phyloP scores from a whole-genome alignment of 1,140 invertebrate genomes.

The Sesamia nonagrioides region DNA sequence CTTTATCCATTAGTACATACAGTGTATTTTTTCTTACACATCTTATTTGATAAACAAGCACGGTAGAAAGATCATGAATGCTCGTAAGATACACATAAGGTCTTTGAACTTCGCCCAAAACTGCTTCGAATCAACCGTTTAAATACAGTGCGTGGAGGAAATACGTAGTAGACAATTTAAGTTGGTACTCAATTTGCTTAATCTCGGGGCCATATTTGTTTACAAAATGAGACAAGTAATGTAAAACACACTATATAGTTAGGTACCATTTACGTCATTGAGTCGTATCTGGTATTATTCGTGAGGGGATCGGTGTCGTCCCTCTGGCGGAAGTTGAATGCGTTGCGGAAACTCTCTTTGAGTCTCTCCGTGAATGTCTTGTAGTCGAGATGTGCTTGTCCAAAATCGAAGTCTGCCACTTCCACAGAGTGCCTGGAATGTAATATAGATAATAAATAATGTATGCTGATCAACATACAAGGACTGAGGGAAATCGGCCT shows the following conservation, averaged over 20 bases:
- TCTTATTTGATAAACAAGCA: neutral
- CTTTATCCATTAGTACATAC: neutral
- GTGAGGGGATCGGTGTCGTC: constrained; percentile 78
- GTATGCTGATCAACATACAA: no score
- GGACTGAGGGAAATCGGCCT: no score
- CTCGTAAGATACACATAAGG: neutral
- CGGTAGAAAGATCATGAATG: neutral
- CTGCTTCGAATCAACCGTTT: no score
- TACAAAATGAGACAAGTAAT: neutral
- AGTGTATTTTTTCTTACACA: neutral
- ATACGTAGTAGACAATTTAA: no score
- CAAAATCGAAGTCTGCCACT: constrained; percentile 96
- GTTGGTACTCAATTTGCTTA: no score
- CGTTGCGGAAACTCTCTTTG: constrained; percentile 92
- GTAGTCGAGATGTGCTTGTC: constrained; percentile 93
- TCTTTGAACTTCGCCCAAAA: no score
- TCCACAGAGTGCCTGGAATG: constrained; percentile 91
- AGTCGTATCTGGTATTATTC: constrained; percentile 82
- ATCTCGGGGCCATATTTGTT: neutral
- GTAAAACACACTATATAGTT: neutral
- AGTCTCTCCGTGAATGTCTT: constrained; percentile 94
- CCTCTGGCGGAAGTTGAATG: constrained; percentile 84
- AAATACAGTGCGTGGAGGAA: no score
- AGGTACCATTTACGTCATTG: constrained; percentile 77
- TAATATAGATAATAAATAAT: neutral